These are phyloP conservation scores for Isurus oxyrinchus DNA, from an alignment of 2,113 vertebrate species.

Conservation along the genomic window DNA sequence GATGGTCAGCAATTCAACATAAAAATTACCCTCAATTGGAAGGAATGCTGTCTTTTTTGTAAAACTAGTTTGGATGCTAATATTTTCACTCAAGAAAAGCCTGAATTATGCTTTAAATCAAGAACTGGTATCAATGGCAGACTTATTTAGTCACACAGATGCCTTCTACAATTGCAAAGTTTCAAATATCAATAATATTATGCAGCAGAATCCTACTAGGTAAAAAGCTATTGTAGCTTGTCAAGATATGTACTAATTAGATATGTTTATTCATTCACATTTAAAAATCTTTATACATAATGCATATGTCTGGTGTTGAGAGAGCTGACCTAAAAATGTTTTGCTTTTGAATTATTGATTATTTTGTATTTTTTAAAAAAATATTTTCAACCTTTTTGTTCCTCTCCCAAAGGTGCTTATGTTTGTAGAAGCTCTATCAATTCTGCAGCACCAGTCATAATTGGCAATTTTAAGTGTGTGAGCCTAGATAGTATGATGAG, in stretches of 20 bases:
- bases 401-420: neutral
- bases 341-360: neutral
- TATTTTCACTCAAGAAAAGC: neutral
- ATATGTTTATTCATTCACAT: conserved; percentile 17
- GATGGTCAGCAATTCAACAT: neutral
- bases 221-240: neutral
- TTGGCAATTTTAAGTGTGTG: neutral
- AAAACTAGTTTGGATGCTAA: neutral
- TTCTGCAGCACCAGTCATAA: neutral
- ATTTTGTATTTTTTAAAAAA: neutral
- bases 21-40: neutral
- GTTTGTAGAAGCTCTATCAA: neutral
- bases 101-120: neutral
- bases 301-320: neutral
- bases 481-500: neutral
- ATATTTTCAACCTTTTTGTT: neutral
- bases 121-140: neutral
- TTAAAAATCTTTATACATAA: conserved; percentile 8
- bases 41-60: neutral
- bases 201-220: neutral
- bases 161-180: neutral
- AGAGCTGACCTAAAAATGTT: conserved; percentile 5
- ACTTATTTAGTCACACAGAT: neutral
- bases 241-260: neutral
- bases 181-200: neutral